Evolutionary conservation across 1,140 invertebrate genomes (phyloP).

Genomic region (Arion vulgaris): DNA sequence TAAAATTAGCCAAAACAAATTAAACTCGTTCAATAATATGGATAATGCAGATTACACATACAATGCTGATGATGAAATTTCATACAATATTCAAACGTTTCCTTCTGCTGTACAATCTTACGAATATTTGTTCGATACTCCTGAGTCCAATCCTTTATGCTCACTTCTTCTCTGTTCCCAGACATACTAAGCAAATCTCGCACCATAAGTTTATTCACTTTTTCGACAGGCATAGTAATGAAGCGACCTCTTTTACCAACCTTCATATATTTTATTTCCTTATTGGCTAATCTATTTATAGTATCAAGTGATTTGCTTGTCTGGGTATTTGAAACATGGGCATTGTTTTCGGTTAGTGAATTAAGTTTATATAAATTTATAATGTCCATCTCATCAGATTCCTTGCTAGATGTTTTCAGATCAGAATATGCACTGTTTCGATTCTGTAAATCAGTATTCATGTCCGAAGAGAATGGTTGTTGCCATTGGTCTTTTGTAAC

Average conservation of each 20-base stretch:
- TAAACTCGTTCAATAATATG: no score
- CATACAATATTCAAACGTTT: background rate
- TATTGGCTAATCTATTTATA: background rate
- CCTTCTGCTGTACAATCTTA: background rate
- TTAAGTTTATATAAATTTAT: background rate
- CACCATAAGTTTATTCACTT: slow-evolving; percentile 24
- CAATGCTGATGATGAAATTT: no score
- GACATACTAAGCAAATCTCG: slow-evolving; percentile 4
- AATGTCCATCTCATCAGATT: background rate
- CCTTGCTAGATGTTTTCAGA: background rate
- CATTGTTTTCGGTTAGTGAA: background rate
- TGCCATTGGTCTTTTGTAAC: background rate
- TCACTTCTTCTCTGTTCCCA: background rate
- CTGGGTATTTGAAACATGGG: background rate
- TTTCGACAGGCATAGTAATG: background rate
- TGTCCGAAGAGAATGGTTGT: background rate
- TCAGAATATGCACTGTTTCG: background rate
- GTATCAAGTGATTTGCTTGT: background rate
- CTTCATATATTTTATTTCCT: background rate
- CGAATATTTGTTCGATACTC: slow-evolving; percentile 14
- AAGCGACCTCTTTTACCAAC: slow-evolving; percentile 8
- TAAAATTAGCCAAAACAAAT: no score
- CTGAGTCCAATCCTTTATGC: background rate
- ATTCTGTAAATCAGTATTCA: background rate
- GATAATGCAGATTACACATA: no score